A percentile compares a stretch with the other conserved stretches of the same genome.
phyloP scores from a whole-genome alignment of 2,113 vertebrate species.

The Nycticorax nycticorax region DNA sequence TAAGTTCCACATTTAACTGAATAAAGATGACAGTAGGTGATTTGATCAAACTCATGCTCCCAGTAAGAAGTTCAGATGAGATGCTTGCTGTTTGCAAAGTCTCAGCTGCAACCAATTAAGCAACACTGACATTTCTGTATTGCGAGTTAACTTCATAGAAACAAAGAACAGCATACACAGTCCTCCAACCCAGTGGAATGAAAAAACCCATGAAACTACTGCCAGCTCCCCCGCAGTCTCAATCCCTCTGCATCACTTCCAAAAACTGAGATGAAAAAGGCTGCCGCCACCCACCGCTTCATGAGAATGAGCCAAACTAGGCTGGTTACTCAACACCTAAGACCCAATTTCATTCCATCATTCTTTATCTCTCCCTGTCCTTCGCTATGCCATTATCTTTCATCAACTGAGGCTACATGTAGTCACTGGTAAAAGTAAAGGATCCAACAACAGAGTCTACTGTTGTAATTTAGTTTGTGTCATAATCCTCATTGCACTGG shows the following conservation, averaged over 20 bases:
- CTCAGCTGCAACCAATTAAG: constrained; percentile 58
- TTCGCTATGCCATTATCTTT: neutral
- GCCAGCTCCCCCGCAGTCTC: constrained; percentile 38
- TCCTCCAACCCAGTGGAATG: neutral
- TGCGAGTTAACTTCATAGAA: constrained; percentile 37
- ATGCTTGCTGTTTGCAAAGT: neutral
- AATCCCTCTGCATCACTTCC: constrained; percentile 19
- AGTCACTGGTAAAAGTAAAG: neutral
- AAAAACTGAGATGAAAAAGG: constrained; percentile 42
- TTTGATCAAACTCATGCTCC: neutral
- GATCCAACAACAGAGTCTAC: neutral
- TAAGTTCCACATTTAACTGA: neutral
- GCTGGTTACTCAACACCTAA: constrained; percentile 9
- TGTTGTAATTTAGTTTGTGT: neutral
- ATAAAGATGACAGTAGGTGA: constrained; percentile 30
- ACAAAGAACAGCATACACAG: constrained; percentile 24
- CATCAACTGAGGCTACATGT: neutral
- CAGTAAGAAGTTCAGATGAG: constrained; percentile 11
- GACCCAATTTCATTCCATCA: neutral
- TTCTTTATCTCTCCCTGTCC: neutral
- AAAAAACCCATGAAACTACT: neutral
- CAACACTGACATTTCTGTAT: constrained; percentile 29
- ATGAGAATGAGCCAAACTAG: neutral
- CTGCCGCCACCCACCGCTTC: neutral
- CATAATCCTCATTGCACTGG: neutral